Base-by-base conservation (phyloP, 1,140 invertebrate genomes). In the Achroia grisella region DNA sequence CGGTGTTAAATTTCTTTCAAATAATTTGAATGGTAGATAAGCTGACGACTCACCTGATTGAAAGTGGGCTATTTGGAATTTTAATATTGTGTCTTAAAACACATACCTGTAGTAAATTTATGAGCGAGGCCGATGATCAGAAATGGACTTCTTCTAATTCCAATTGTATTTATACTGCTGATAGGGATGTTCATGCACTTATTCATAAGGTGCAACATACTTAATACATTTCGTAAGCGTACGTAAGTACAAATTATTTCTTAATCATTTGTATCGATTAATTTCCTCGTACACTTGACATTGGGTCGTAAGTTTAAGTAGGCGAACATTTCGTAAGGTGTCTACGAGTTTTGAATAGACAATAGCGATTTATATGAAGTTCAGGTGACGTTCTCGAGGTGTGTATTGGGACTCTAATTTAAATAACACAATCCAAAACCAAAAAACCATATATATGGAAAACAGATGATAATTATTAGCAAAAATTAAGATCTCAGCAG, bases 271-370 rank as follows among this genome's bases (percentile, higher is more conserved):
- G 17, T 32, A 32, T 46, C 36, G 44, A 42, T 12, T 33, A 55
- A 55, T 59, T 37, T 70, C 62, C 62, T 70, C 62, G 61, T 66
- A 66, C 64, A 64, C 70, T 73, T 73, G 70, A 71, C 70, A 73
- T 71, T 73, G 67, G 44, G 46, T 52, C 6, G 17, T 23, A 23
- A 6, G 17, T 23, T 23, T 23, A 23, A 3, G 2, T 23, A 23
- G 55, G 52, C 48, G 45, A 50, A 61, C 61, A 57, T 67, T 66
- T 72, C 63, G 61, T 59, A 64, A 72, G 44, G 12, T 30, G 27
- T 3, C 2, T 2, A 23, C 30, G 13, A 10, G 13, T 15, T 15
- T 40, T 17, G 44, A 42, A 53, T 44, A 33, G 43, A 48, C 45
- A 54, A 54, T 53, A 13, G 51, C 30, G n/a, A 34, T 11, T 49